Evolutionary conservation across 37 sponge, comb jelly and placozoan genomes (phyloP), one percentile per base, ranked within the genome.

Genomic region (Amphimedon queenslandica): DNA sequence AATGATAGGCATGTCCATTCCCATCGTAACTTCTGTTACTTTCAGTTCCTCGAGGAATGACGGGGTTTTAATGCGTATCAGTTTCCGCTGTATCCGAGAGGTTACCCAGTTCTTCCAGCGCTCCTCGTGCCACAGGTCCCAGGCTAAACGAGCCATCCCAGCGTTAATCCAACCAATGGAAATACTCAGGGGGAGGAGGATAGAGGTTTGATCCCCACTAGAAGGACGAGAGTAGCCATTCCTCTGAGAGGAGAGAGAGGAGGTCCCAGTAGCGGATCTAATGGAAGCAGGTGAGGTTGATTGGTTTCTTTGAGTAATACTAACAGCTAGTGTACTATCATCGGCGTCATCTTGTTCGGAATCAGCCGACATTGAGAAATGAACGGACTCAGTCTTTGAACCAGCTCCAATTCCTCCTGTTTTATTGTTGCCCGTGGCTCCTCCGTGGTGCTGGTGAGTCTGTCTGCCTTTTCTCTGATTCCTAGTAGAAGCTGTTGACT

Each of bases 61-160:
- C 0, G 93, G 93, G 3, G 85, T 77, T 57, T 88, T 89, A n/a
- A 84, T 42, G 0, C 87, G 82, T 10, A 64, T 67, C n/a, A 93
- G 76, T 47, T 78, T 81, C 40, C 74, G 63, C 77, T 93, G 86
- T 3, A 87, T 87, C 32, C 66, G 61, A 21, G 58, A 3, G 72
- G 63, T 68, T 5, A 81, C 73, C 85, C 86, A 85, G 4, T 84
- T 72, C 74, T 72, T 69, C 90, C 88, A 88, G 4, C 69, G 63
- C 64, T 77, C 51, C 63, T 93, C 93, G 41, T 88, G 75, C 93
- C 90, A 89, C 18, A 87, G 55, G 57, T 93, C 93, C 89, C 89
- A 93, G 76, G 74, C 84, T 31, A 85, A 66, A 2, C 93, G 67
- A 16, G 87, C 90, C 55, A 67, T 63, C 40, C 85, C 39, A 21